Evolutionary conservation across 2,113 vertebrate species (phyloP).

Genomic region (Cynopterus brachyotis): DNA sequence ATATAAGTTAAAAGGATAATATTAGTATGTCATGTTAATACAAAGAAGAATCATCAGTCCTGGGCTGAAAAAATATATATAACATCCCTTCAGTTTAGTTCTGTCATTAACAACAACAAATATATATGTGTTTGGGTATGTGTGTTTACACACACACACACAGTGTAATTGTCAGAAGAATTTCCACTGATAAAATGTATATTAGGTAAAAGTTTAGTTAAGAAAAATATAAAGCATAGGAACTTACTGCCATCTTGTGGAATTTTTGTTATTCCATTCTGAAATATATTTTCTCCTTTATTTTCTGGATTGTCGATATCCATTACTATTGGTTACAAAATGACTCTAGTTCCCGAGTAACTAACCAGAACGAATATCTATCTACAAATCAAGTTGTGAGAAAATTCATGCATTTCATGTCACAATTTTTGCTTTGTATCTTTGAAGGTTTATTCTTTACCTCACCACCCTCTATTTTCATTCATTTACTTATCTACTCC

Average conservation of each 20-base stretch:
- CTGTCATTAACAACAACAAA: conserved; percentile 26
- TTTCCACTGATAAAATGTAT: conserved; percentile 70
- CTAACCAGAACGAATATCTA: conserved; percentile 4
- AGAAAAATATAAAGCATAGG: conserved; percentile 68
- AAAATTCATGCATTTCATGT: not conserved
- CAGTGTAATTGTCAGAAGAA: conserved; percentile 72
- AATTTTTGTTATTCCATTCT: not conserved
- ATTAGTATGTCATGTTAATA: not conserved
- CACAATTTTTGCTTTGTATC: not conserved
- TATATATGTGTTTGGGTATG: not conserved
- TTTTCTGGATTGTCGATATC: not conserved
- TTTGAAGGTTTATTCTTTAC: not conserved
- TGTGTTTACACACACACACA: too few relatives aligned
- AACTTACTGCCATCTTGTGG: conserved; percentile 85
- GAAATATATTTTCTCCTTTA: not conserved
- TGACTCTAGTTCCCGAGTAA: not conserved
- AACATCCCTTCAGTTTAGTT: not conserved
- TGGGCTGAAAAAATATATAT: conserved; percentile 38
- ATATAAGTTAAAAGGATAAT: conserved; percentile 7
- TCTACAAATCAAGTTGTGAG: conserved; percentile 3
- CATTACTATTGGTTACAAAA: conserved; percentile 34
- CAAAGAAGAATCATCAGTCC: conserved; percentile 10
- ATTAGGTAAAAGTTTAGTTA: conserved; percentile 55
- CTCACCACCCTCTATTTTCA: not conserved
- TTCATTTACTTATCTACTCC: not conserved